phyloP scores from a whole-genome alignment of 2,113 vertebrate species.

The Laticauda laticaudata region DNA sequence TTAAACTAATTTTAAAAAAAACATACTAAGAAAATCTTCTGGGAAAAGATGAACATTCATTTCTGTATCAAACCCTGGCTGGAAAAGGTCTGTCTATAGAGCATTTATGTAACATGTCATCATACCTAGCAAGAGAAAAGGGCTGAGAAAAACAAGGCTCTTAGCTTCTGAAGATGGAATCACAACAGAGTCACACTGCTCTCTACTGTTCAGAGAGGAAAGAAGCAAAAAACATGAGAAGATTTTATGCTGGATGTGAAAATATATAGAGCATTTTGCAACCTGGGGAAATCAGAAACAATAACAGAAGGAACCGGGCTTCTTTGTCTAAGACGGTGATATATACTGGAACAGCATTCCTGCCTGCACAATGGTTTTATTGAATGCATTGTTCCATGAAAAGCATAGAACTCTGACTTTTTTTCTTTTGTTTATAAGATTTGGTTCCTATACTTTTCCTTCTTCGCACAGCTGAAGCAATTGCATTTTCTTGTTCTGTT shows the following conservation, averaged over 20 bases:
- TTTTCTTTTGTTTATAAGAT: neutral
- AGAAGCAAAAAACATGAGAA: neutral
- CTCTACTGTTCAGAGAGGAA: neutral
- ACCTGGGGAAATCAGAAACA: neutral
- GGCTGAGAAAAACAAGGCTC: neutral
- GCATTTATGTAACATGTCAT: slow-evolving; percentile 22
- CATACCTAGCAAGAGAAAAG: neutral
- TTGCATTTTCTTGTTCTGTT: neutral
- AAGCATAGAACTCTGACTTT: neutral
- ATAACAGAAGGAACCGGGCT: neutral
- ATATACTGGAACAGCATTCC: neutral
- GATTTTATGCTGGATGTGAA: neutral
- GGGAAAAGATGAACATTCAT: neutral
- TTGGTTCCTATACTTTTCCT: neutral
- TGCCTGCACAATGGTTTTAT: neutral
- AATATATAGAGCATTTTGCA: neutral
- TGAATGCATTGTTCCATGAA: neutral
- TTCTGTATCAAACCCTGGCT: neutral
- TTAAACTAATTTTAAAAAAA: neutral
- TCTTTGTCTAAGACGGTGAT: neutral
- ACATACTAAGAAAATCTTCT: neutral
- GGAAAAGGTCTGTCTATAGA: neutral
- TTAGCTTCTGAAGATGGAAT: neutral
- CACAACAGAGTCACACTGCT: neutral
- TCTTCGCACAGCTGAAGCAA: neutral